These are phyloP conservation scores for Luidia sarsii DNA, from an alignment of 53 echinoderm and acorn worm species.

Conservation along the genomic window DNA sequence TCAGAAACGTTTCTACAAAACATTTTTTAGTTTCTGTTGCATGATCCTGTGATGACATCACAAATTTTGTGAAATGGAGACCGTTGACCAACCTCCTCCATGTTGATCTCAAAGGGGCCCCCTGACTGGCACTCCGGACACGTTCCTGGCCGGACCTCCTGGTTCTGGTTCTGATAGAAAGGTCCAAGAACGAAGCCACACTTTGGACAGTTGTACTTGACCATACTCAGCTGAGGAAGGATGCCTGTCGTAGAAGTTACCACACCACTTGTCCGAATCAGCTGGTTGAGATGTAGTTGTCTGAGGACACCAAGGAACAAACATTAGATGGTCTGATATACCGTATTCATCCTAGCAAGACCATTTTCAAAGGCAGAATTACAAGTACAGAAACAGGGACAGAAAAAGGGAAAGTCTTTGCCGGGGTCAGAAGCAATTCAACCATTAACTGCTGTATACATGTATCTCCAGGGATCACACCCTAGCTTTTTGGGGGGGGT, in stretches of 20 bases:
- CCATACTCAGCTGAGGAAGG: constrained; percentile 97
- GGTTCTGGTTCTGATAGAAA: constrained; percentile 98
- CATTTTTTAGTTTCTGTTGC: too few species aligned
- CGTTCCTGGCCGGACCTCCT: constrained; percentile 94
- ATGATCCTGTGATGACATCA: too few species aligned
- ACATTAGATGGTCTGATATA: background rate
- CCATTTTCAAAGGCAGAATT: too few species aligned
- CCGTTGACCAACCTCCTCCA: constrained; percentile 98
- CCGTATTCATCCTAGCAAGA: too few species aligned
- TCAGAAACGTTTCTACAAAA: background rate
- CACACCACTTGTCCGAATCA: constrained; percentile 96
- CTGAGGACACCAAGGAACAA: constrained; percentile 44
- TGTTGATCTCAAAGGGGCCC: constrained; percentile 98
- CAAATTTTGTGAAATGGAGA: too few species aligned
- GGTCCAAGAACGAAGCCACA: constrained; percentile 98
- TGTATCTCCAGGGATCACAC: too few species aligned
- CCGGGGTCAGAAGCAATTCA: too few species aligned
- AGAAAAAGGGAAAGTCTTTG: too few species aligned
- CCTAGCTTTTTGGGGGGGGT: too few species aligned
- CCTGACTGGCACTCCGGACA: constrained; percentile 98
- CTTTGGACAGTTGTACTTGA: constrained; percentile 98
- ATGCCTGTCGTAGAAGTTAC: constrained; percentile 92
- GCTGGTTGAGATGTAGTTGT: constrained; percentile 94
- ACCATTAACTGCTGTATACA: too few species aligned
- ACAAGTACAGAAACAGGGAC: too few species aligned